These are phyloP conservation scores for Agrotis segetum DNA, from an alignment of 2,888 invertebrate species.

Conservation along the genomic window DNA sequence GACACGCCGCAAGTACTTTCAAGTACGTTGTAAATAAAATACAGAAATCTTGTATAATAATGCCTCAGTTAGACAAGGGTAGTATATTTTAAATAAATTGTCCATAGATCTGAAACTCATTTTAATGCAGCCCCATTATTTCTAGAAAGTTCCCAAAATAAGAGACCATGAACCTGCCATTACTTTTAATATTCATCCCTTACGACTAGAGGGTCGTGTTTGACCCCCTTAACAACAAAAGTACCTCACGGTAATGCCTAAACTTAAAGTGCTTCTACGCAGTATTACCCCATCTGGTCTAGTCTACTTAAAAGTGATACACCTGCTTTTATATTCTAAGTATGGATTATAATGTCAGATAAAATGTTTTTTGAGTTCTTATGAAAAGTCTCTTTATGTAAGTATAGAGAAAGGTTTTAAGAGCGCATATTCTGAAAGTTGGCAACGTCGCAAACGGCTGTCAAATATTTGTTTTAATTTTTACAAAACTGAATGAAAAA, in stretches of 20 bases:
- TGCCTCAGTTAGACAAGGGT: too few species aligned
- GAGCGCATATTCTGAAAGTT: too few species aligned
- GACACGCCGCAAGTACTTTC: too few species aligned
- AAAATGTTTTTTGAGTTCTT: neutral
- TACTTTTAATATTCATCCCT: slow-evolving; percentile 9
- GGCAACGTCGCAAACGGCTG: too few species aligned
- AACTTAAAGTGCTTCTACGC: slow-evolving; percentile 40
- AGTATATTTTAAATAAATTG: too few species aligned
- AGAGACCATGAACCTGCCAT: slow-evolving; percentile 2
- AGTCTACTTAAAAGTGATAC: slow-evolving; percentile 12
- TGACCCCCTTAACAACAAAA: slow-evolving; percentile 36
- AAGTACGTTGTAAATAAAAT: too few species aligned
- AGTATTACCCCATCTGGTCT: slow-evolving; percentile 36
- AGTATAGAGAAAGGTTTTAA: neutral
- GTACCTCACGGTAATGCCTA: slow-evolving; percentile 34
- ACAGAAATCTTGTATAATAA: too few species aligned
- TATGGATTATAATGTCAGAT: slow-evolving; percentile 2
- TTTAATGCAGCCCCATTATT: neutral
- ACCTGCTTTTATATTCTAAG: slow-evolving; percentile 36
- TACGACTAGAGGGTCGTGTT: slow-evolving; percentile 8
- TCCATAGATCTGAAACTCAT: too few species aligned
- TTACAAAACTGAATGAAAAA: too few species aligned
- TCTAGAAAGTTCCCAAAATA: slow-evolving; percentile 17
- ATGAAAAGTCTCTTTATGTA: neutral
- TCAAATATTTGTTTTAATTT: too few species aligned